These are phyloP conservation scores for Prolemur simus DNA, from an alignment of 2,113 vertebrate species.

Conservation along the genomic window DNA sequence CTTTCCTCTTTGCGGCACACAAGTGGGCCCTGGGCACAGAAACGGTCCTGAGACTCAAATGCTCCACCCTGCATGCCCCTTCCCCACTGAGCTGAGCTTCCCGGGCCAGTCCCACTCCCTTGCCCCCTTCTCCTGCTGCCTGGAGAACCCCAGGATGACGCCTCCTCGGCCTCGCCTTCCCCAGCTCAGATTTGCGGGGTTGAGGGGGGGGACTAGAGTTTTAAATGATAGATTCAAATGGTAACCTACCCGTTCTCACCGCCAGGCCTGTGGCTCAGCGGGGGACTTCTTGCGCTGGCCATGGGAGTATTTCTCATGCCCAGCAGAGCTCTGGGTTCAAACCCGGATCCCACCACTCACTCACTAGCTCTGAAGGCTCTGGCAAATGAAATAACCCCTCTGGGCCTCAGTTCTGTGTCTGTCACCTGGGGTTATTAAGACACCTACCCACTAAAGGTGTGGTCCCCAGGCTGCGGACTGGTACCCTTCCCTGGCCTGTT, in stretches of 20 bases:
- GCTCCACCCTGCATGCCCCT: neutral
- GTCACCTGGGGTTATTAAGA: neutral
- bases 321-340: neutral
- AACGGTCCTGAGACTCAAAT: neutral
- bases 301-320: neutral
- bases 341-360: neutral
- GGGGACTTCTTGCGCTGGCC: accelerated
- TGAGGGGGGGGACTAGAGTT: neutral
- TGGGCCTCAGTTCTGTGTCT: neutral
- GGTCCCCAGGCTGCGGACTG: too few species aligned
- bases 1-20: neutral
- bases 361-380: neutral
- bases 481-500: too few species aligned
- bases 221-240: neutral
- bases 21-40: neutral
- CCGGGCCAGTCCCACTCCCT: neutral
- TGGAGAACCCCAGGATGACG: neutral
- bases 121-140: neutral
- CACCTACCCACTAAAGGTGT: neutral
- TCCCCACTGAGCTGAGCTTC: neutral
- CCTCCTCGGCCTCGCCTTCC: neutral
- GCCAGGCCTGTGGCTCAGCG: neutral
- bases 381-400: neutral
- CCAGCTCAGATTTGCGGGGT: neutral
- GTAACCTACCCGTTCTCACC: neutral